Evolutionary conservation across 2,888 invertebrate genomes (phyloP).

Genomic region (Eupeodes luniger): DNA sequence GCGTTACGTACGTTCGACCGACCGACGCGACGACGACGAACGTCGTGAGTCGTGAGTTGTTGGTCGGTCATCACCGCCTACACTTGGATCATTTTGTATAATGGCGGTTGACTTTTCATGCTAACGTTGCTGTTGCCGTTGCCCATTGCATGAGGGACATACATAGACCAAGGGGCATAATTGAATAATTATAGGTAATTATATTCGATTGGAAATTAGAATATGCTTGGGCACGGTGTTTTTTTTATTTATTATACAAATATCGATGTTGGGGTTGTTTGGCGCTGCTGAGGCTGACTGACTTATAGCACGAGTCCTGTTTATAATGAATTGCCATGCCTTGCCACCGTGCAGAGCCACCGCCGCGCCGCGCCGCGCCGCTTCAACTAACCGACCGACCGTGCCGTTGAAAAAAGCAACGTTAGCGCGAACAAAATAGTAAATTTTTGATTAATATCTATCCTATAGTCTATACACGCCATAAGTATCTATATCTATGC

Average conservation of each 20-base stretch:
- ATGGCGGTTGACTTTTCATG: conserved; percentile 29
- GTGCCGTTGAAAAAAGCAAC: conserved; percentile 38
- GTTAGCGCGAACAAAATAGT: conserved; percentile 49
- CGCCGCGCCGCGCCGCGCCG: too few relatives aligned
- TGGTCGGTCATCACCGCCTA: conserved; percentile 13
- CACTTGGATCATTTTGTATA: conserved; percentile 40
- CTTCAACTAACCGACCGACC: too few relatives aligned
- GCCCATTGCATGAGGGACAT: not conserved
- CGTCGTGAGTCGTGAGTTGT: too few relatives aligned
- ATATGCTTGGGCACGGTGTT: conserved; percentile 46
- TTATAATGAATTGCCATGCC: conserved; percentile 21
- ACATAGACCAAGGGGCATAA: conserved; percentile 48
- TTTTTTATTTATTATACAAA: conserved; percentile 11
- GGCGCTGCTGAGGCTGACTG: not conserved
- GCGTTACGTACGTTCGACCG: too few relatives aligned
- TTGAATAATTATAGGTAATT: conserved; percentile 75
- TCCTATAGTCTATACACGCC: too few relatives aligned
- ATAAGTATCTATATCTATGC: too few relatives aligned
- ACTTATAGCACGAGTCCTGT: conserved; percentile 21
- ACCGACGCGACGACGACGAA: too few relatives aligned
- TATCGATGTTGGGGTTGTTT: not conserved
- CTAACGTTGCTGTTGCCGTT: not conserved
- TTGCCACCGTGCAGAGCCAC: too few relatives aligned
- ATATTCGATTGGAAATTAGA: conserved; percentile 72
- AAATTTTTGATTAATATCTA: conserved; percentile 61